Evolutionary conservation across 2,797 vertebrate genomes (phyloP).

Genomic region (Pipistrellus pygmaeus): DNA sequence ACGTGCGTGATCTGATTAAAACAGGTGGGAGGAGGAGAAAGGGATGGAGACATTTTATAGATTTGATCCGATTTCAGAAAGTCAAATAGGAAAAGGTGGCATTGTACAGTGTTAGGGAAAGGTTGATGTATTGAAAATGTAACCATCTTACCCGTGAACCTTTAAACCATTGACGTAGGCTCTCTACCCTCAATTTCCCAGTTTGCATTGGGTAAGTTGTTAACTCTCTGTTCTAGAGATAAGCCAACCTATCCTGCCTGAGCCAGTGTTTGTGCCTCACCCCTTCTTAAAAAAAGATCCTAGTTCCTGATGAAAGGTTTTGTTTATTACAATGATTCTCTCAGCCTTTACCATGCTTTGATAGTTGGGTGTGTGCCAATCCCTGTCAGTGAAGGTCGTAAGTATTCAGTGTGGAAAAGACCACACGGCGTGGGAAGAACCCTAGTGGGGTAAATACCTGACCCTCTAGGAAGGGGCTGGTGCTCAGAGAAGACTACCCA

Average conservation of each 20-base stretch:
- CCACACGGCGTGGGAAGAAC: not conserved
- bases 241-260: not conserved
- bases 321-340: conserved; percentile 9
- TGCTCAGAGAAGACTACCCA: not conserved
- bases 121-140: not conserved
- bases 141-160: rapidly evolving
- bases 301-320: not conserved
- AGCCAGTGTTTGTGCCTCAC: not conserved
- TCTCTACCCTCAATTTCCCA: not conserved
- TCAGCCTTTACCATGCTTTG: not conserved
- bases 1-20: not conserved
- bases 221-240: not conserved
- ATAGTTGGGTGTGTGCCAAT: not conserved
- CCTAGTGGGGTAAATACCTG: not conserved
- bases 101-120: not conserved
- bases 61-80: not conserved
- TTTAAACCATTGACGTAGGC: not conserved
- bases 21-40: not conserved
- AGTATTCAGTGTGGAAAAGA: not conserved
- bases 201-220: not conserved
- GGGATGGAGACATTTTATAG: too few species aligned
- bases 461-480: not conserved
- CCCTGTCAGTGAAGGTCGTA: not conserved
- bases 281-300: not conserved
- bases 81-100: not conserved